Evolutionary conservation across 2,113 vertebrate species (phyloP).

Genomic region (Chascanopsetta lugubris): DNA sequence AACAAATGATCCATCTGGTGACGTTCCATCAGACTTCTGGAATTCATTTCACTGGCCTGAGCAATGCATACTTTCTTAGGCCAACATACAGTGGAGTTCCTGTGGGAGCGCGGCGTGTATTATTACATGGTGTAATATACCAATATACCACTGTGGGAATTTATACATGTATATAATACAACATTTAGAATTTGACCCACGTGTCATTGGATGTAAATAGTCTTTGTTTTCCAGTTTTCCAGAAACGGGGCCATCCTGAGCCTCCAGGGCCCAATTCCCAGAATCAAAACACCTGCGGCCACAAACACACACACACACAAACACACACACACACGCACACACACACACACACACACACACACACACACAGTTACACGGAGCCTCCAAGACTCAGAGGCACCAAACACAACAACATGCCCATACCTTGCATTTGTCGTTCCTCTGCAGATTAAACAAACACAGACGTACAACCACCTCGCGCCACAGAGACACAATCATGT

Average conservation of each 20-base stretch:
- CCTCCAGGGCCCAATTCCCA: constrained; percentile 1
- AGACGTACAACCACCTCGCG: constrained; percentile 48
- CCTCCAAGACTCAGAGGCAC: constrained; percentile 55
- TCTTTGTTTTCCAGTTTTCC: constrained; percentile 15
- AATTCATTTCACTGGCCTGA: not conserved
- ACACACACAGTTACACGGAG: constrained; percentile 32
- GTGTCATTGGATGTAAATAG: not conserved
- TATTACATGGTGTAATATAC: not conserved
- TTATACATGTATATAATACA: not conserved
- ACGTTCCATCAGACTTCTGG: not conserved
- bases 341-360: constrained; percentile 36
- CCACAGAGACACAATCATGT: constrained; percentile 61
- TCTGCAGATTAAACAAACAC: constrained; percentile 59
- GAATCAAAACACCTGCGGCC: constrained; percentile 8
- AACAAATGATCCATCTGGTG: not conserved
- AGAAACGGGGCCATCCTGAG: constrained; percentile 1
- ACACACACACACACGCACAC: constrained; percentile 29
- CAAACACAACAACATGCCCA: constrained; percentile 41
- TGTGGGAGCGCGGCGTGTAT: not conserved
- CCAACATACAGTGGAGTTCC: not conserved
- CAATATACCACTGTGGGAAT: not conserved
- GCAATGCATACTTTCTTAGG: not conserved
- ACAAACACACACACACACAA: constrained; percentile 40
- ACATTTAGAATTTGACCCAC: not conserved
- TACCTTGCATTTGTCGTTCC: constrained; percentile 45